Base-by-base conservation (phyloP, 2,797 vertebrate species). In the Amniataba percoides region DNA sequence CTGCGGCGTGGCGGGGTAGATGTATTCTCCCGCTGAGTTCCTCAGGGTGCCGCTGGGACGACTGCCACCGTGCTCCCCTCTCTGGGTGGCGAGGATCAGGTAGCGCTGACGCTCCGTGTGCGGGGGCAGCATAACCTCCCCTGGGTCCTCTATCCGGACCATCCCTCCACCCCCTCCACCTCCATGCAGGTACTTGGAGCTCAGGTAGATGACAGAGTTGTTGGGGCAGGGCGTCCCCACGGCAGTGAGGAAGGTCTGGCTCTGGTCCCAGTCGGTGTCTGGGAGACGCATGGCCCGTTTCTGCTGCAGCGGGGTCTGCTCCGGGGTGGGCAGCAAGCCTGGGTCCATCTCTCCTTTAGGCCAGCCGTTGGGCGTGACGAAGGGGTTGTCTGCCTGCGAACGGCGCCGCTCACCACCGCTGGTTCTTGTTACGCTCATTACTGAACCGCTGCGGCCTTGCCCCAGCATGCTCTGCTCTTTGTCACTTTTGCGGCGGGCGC, bases 251-350 rank as follows among this genome's bases (percentile, higher is more conserved):
- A 97, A 96, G 58, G 96, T 96, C 85, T 97, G 96, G 52, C 95
- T 96, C 86, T 96, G 97, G 85, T 98, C 97, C 97, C 97, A 98
- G 58, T 92, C 95, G 5, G 92, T 87, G 56, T 96, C 95, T 0
- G 95, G 86, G 5, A 96, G 89, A 13, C 94, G 94, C 84, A 96
- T 78, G 42, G 94, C 91, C 21, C 97, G 95, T 69, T 99, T 99
- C 88, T 99, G 98, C 78, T 98, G 97, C 92, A 97, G 92, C 0
- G 97, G 98, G 0, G 98, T 99, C 93, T 98, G 98, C 93, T 99
- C 98, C 0, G 98, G 98, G 0, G 97, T 99, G 34, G 97, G 98
- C 78, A 98, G 95, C 61, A 94, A 27, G n/a, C 96, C 97, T 0
- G 97, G 95, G 85, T 98, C 97, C 90, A 98, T 93, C 56, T 97